phyloP scores from a whole-genome alignment of 2,888 invertebrate species.

The Drosophila neotestacea region DNA sequence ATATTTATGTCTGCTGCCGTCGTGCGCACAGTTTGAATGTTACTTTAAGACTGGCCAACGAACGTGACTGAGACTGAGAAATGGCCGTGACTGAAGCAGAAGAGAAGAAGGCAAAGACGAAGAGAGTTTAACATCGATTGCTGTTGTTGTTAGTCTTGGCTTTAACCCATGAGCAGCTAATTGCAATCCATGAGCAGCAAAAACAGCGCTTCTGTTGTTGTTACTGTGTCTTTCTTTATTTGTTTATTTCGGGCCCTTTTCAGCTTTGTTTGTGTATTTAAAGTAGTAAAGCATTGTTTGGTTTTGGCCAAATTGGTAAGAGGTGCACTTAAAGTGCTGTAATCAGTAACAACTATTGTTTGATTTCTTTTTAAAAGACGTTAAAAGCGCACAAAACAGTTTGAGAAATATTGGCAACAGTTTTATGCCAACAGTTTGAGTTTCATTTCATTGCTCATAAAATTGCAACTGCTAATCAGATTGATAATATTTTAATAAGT shows the following conservation, averaged over 20 bases:
- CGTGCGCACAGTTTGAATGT: constrained; percentile 71
- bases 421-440: constrained; percentile 7
- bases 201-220: constrained; percentile 13
- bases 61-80: constrained; percentile 39
- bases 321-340: constrained; percentile 11
- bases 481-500: background rate
- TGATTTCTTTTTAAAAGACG: constrained; percentile 7
- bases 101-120: constrained; percentile 24
- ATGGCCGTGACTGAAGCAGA: constrained; percentile 41
- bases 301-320: constrained; percentile 23
- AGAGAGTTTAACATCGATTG: constrained; percentile 41
- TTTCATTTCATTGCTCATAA: background rate
- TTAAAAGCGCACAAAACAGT: too few relatives aligned
- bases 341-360: constrained; percentile 17
- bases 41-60: constrained; percentile 68
- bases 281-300: constrained; percentile 16
- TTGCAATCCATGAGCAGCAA: constrained; percentile 45
- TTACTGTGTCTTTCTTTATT: constrained; percentile 23
- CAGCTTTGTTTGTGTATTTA: constrained; percentile 10
- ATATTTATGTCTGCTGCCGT: constrained; percentile 14
- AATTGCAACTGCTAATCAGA: background rate
- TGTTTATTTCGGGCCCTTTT: constrained; percentile 54
- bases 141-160: constrained; percentile 10
- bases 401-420: background rate
- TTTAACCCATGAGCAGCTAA: constrained; percentile 55